Evolutionary conservation across 1,140 invertebrate genomes (phyloP), one percentile per base, ranked within the genome.

Genomic region (Drosophila sulfurigaster): DNA sequence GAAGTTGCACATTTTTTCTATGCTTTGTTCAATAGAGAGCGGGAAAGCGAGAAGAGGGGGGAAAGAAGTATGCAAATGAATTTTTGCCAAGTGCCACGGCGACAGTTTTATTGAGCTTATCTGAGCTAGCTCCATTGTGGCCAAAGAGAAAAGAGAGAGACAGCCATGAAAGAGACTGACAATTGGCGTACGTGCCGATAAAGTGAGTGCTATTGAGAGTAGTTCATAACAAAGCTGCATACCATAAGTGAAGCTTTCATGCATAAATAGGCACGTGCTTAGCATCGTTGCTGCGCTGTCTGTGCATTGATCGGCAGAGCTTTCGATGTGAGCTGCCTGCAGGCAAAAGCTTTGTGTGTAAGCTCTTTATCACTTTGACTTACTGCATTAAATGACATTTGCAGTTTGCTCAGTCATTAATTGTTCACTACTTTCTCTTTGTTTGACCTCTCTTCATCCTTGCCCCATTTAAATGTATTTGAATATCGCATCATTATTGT

Each of bases 81-180:
- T 79, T 80, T 79, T 77, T 79, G 83, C 66, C 77, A 88, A 87
- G 83, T 88, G 83, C 72, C 83, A 88, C 78, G 80, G 83, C 83
- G 83, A 87, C 83, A 87, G 69, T 87, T 87, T 83, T 87, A 87
- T 87, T 87, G 80, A 88, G 83, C 83, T 87, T 87, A 87, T 88
- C 83, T 83, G 70, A 69, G 82, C 78, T 81, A 49, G 51, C 38
- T 70, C 57, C n/a, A 49, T 51, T 43, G 56, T 63, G 41, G 48
- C 10, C 13, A 56, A 20, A 20, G 52, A 15, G 52, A 56, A 7
- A 16, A 38, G 8, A 13, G 28, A 8, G 49, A n/a, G 28, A 2
- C 32, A 32, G 32, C 32, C 32, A 32, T 1, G 28, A 60, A 8
- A 64, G 68, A 51, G 65, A 59, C 66, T 70, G 75, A 75, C 80